These are phyloP conservation scores for Leucoraja ocellata DNA, from an alignment of 2,797 vertebrate species.

Conservation along the genomic window DNA sequence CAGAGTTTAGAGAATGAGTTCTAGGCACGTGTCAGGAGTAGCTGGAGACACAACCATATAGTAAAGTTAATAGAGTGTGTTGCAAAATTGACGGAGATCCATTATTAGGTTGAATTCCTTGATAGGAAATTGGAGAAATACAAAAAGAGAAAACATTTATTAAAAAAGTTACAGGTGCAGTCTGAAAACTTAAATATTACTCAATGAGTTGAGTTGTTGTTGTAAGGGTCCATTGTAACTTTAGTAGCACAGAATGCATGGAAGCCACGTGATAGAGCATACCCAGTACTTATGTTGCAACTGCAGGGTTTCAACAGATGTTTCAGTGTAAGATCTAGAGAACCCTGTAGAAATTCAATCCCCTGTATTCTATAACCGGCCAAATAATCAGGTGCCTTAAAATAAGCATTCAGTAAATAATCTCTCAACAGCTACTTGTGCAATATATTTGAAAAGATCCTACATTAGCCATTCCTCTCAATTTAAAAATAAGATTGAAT, in stretches of 20 bases:
- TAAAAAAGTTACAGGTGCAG: neutral
- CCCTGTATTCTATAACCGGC: neutral
- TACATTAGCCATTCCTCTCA: neutral
- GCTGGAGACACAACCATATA: neutral
- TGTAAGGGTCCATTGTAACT: neutral
- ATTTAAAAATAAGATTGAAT: neutral
- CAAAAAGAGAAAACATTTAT: neutral
- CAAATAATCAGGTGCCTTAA: neutral
- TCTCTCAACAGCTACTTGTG: neutral
- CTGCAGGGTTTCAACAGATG: neutral
- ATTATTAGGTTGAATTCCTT: neutral
- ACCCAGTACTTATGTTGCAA: neutral
- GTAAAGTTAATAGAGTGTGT: too few relatives aligned
- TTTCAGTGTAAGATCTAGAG: neutral
- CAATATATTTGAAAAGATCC: neutral
- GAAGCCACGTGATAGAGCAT: neutral
- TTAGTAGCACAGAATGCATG: neutral
- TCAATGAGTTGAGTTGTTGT: neutral
- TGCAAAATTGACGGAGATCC: neutral
- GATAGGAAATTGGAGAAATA: neutral
- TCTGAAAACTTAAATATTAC: neutral
- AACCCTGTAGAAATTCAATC: neutral
- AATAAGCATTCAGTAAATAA: neutral
- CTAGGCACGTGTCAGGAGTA: neutral
- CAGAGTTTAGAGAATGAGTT: neutral